These are phyloP conservation scores for Triplophysa siluroides DNA, from an alignment of 2,113 vertebrate species.

Conservation along the genomic window DNA sequence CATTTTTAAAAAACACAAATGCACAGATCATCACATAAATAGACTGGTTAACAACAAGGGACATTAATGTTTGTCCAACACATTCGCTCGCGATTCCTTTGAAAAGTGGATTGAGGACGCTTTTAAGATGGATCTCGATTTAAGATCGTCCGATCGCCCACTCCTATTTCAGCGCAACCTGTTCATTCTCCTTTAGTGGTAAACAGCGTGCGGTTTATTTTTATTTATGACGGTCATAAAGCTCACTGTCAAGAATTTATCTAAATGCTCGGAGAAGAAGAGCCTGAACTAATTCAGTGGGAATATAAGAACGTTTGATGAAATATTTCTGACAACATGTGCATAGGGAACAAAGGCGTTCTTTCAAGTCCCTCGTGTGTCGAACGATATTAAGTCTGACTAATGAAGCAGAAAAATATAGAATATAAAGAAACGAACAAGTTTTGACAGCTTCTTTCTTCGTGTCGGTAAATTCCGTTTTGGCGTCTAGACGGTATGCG, in stretches of 20 bases:
- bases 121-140: no score
- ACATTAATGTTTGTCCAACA: no score
- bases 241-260: constrained; percentile 25
- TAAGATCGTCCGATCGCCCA: no score
- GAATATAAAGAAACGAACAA: constrained; percentile 51
- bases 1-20: no score
- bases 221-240: constrained; percentile 20
- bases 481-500: constrained; percentile 26
- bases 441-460: constrained; percentile 57
- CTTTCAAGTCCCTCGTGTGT: constrained; percentile 42
- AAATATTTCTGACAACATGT: constrained; percentile 44
- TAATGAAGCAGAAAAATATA: constrained; percentile 60
- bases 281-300: constrained; percentile 41
- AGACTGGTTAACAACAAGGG: no score
- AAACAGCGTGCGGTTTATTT: background rate
- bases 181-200: background rate
- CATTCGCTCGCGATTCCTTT: no score
- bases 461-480: constrained; percentile 32
- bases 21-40: no score
- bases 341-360: constrained; percentile 45
- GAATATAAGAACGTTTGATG: constrained; percentile 49
- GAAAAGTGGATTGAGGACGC: no score
- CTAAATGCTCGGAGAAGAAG: constrained; percentile 18
- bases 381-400: constrained; percentile 59
- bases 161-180: background rate